Evolutionary conservation across 2,888 invertebrate species (phyloP), one percentile per base, ranked within the genome.

Genomic region (Leistus spinibarbis): DNA sequence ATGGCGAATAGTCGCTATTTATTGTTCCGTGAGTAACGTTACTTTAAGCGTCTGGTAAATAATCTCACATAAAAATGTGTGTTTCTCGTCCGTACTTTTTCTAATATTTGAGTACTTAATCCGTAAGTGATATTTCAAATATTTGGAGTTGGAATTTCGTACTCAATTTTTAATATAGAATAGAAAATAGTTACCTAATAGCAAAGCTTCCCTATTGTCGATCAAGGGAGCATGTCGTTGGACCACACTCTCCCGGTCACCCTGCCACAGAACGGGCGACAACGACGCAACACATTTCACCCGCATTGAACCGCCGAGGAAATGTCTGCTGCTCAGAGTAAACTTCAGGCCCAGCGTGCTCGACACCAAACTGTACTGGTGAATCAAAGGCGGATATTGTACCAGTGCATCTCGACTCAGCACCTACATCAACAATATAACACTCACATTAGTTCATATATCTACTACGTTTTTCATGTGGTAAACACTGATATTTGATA

Each of bases 281-380:
- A 88, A 84, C 78, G 85, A 86, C 60, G 88, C 88, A 76, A 88
- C 83, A 79, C 88, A 88, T 79, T 87, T 86, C 66, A 88, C 87
- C 77, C 85, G 85, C 86, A 88, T 87, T 75, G 84, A 84, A 73
- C 88, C 88, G 27, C 85, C 85, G 67, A 83, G 82, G 81, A 88
- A 88, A 79, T 88, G 87, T 57, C 84, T 82, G 27, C 85, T 86
- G 80, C 87, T 86, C 72, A 90, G 86, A 67, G 85, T 86, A 82
- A 90, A 86, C 77, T 87, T 86, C 57, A 91, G 85, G 57, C 90
- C 90, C 75, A 90, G 82, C 16, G 88, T 87, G 60, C 89, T 87
- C 75, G 90, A 89, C 80, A 89, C 86, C 80, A 90, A 84, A 57
- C 90, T 90, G 81, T 89, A 89, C 56, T 85, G 84, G 84, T 90